These are phyloP conservation scores for Luffia ferchaultella DNA, from an alignment of 2,888 invertebrate species.

Conservation along the genomic window DNA sequence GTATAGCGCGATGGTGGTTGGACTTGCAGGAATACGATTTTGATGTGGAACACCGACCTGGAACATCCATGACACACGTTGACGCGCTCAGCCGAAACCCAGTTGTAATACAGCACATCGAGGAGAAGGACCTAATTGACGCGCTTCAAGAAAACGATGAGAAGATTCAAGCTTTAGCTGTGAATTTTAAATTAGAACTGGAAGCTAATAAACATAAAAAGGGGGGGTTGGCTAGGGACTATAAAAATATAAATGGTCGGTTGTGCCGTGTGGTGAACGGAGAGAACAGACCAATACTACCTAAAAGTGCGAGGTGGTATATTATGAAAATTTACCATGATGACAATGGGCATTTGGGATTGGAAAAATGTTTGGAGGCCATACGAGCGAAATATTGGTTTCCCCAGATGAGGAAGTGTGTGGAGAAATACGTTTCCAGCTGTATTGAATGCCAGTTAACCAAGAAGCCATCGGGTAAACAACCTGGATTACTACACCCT, in stretches of 20 bases:
- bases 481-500: conserved; percentile 8
- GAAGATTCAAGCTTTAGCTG: conserved; percentile 1
- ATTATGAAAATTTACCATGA: conserved; percentile 11
- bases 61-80: too few relatives aligned
- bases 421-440: conserved; percentile 14
- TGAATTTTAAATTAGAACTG: neutral
- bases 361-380: conserved; percentile 16
- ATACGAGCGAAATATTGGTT: conserved; percentile 16
- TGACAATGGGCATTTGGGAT: conserved; percentile 13
- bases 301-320: too few relatives aligned
- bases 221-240: neutral
- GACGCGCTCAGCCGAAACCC: too few relatives aligned
- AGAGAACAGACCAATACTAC: too few relatives aligned
- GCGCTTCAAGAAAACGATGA: conserved; percentile 7
- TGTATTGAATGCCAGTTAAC: conserved; percentile 14
- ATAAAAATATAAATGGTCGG: conserved; percentile 5
- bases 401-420: conserved; percentile 15
- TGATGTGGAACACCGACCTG: too few relatives aligned
- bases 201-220: neutral
- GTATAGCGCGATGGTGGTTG: too few relatives aligned
- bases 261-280: conserved; percentile 5
- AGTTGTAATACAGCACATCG: neutral
- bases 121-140: conserved; percentile 7
- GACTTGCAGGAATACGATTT: too few relatives aligned
- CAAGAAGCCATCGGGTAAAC: conserved; percentile 11